These are phyloP conservation scores for Drosophila dunni DNA, from an alignment of 1,140 invertebrate genomes.

Conservation along the genomic window DNA sequence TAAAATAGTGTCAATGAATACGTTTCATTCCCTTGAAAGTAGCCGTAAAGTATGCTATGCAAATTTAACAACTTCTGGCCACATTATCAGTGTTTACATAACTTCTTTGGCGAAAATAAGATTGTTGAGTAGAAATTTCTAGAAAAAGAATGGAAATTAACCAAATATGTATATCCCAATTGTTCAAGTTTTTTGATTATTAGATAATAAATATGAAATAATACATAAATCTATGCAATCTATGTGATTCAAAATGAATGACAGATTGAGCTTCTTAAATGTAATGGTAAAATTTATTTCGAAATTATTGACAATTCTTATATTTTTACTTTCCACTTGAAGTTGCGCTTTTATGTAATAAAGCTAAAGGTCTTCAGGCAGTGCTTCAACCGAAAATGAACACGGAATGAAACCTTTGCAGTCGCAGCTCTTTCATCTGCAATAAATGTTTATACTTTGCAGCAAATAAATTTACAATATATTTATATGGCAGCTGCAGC, in stretches of 20 bases:
- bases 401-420: not conserved
- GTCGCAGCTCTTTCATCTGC: slow-evolving; percentile 29
- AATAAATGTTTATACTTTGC: slow-evolving; percentile 29
- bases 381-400: not conserved
- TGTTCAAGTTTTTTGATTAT: too few relatives aligned
- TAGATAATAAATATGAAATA: too few relatives aligned
- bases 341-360: slow-evolving; percentile 10
- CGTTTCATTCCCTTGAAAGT: slow-evolving; percentile 18
- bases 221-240: too few relatives aligned
- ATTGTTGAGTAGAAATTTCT: too few relatives aligned
- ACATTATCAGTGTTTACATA: slow-evolving; percentile 49
- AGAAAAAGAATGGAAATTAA: too few relatives aligned
- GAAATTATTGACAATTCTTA: too few relatives aligned
- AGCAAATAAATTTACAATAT: slow-evolving; percentile 64
- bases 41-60: slow-evolving; percentile 54
- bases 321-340: too few relatives aligned
- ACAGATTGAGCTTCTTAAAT: too few relatives aligned
- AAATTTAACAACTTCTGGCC: slow-evolving; percentile 58
- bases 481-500: slow-evolving; percentile 29
- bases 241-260: too few relatives aligned
- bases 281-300: too few relatives aligned
- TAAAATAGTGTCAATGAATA: slow-evolving; percentile 36
- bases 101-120: too few relatives aligned
- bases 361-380: not conserved
- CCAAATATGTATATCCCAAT: too few relatives aligned